phyloP scores from a whole-genome alignment of 2,797 vertebrate genomes.

The Lagocephalus sceleratus region DNA sequence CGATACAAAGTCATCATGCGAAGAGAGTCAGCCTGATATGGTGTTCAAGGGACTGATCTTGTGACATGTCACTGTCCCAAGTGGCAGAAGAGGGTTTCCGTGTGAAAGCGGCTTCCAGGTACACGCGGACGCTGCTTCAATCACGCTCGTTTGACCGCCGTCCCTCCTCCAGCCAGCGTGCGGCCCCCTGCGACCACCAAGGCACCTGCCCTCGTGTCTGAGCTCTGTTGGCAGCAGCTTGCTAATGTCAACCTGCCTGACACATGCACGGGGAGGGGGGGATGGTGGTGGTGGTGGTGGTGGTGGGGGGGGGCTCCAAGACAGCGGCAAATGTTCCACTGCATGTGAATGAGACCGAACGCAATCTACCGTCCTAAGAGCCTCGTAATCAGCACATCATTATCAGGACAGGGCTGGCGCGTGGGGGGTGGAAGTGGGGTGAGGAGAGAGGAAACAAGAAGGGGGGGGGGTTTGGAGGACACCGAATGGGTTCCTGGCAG shows the following conservation, averaged over 20 bases:
- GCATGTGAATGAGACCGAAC: constrained; percentile 73
- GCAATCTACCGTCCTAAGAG: constrained; percentile 74
- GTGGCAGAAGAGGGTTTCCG: neutral
- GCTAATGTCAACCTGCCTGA: constrained; percentile 76
- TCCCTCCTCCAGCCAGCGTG: constrained; percentile 2
- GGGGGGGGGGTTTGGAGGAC: constrained; percentile 37
- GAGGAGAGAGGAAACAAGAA: constrained; percentile 42
- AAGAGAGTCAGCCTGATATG: no score
- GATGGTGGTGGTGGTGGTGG: constrained; percentile 24
- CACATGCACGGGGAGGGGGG: constrained; percentile 22
- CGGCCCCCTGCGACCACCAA: constrained; percentile 34
- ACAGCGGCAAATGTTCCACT: constrained; percentile 73
- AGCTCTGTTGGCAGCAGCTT: constrained; percentile 68
- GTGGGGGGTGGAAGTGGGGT: constrained; percentile 34
- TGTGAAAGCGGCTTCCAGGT: no score
- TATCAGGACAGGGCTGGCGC: constrained; percentile 59
- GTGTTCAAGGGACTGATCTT: neutral
- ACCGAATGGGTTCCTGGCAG: constrained; percentile 49
- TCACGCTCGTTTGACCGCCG: constrained; percentile 41
- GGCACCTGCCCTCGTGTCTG: constrained; percentile 65
- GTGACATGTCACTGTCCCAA: neutral
- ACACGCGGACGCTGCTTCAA: no score
- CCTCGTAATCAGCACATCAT: constrained; percentile 78
- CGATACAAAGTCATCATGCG: no score
- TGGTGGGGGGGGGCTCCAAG: constrained; percentile 54